These are phyloP conservation scores for Solea senegalensis DNA, from an alignment of 2,113 vertebrate genomes.

Conservation along the genomic window DNA sequence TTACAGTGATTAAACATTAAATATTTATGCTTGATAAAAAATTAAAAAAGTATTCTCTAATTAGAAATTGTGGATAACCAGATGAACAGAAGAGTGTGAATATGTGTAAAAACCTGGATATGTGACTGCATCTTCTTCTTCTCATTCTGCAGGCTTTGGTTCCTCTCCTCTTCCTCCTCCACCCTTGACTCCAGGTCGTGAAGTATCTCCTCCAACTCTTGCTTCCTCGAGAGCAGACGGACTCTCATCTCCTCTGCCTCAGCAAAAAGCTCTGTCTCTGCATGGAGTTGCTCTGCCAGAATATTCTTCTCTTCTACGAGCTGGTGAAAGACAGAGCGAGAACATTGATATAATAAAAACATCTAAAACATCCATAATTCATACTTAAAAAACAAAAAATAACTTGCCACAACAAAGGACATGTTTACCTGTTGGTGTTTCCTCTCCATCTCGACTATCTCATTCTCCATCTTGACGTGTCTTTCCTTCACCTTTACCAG, in stretches of 20 bases:
- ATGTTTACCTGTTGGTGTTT: conserved; percentile 93
- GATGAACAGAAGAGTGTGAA: background rate
- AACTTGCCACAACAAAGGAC: background rate
- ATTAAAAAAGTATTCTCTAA: background rate
- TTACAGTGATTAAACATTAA: background rate
- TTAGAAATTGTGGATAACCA: background rate
- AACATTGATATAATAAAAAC: background rate
- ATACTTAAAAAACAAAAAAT: background rate
- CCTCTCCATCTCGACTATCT: conserved; percentile 94
- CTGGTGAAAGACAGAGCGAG: conserved; percentile 53
- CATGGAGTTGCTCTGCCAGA: conserved; percentile 95
- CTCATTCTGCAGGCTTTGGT: conserved; percentile 93
- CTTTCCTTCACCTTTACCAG: conserved; percentile 96
- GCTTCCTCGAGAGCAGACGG: conserved; percentile 94
- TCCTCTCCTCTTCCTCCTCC: conserved; percentile 97
- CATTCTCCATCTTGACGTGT: conserved; percentile 93
- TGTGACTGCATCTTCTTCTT: conserved; percentile 99
- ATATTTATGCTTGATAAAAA: background rate
- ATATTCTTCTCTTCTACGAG: conserved; percentile 97
- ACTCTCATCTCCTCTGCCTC: conserved; percentile 99
- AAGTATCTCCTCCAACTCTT: conserved; percentile 96
- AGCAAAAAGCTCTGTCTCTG: conserved; percentile 96
- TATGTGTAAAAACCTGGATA: conserved; percentile 86
- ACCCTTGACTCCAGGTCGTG: conserved; percentile 96
- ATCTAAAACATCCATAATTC: background rate